Conservation (phyloP, 2,888 invertebrate genomes). For the Syritta pipiens region DNA sequence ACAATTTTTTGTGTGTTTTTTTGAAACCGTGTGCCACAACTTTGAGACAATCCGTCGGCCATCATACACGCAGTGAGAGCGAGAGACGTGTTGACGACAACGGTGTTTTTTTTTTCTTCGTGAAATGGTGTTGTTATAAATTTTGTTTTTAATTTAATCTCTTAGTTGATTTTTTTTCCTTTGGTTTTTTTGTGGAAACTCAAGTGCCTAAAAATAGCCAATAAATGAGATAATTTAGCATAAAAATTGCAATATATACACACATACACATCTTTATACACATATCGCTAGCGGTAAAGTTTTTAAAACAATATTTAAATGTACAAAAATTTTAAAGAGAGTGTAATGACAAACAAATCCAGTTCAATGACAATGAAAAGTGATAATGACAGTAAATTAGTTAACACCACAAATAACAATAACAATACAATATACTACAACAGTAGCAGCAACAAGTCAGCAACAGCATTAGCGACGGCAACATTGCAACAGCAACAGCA, state of each 20-base stretch:
- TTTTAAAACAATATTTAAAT: not conserved
- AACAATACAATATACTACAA: constrained; percentile 19
- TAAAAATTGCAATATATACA: constrained; percentile 21
- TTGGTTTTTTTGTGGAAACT: constrained; percentile 41
- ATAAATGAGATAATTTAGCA: constrained; percentile 43
- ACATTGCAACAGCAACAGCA: constrained; percentile 44
- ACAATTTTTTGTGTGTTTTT: too few species aligned
- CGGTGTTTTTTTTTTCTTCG: too few species aligned
- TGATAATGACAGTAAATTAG: constrained; percentile 69
- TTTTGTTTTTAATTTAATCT: constrained; percentile 5
- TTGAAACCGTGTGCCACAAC: constrained; percentile 45
- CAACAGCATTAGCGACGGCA: constrained; percentile 49
- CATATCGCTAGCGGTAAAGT: not conserved
- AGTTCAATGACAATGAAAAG: constrained; percentile 70
- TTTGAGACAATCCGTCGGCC: too few species aligned
- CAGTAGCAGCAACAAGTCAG: constrained; percentile 22
- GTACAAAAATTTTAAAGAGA: too few species aligned
- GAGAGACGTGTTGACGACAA: too few species aligned
- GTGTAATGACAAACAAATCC: constrained; percentile 65
- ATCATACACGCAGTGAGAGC: too few species aligned
- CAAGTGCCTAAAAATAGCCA: constrained; percentile 65
- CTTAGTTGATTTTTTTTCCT: constrained; percentile 33
- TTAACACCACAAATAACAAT: constrained; percentile 47
- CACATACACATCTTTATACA: constrained; percentile 19
- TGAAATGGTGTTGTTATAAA: constrained; percentile 14